Percentiles rank a stretch among this genome's conserved stretches.
These are phyloP conservation scores for Engystomops pustulosus DNA, from an alignment of 2,113 vertebrate genomes.

Conservation along the genomic window DNA sequence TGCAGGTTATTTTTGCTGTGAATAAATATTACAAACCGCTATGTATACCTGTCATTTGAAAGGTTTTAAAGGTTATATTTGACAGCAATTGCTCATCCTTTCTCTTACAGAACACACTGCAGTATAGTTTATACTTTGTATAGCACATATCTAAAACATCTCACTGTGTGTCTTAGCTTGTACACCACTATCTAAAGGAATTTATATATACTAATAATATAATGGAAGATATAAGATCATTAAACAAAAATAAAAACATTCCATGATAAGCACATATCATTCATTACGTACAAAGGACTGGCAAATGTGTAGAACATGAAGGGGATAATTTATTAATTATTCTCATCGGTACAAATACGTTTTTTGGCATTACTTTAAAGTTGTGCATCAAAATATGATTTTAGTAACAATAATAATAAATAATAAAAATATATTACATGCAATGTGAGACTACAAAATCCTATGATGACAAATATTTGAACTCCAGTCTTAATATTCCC, in stretches of 20 bases:
- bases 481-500: too few relatives aligned
- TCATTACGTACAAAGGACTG: too few relatives aligned
- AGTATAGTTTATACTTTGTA: conserved; percentile 7
- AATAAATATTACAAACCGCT: conserved; percentile 45
- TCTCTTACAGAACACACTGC: neutral
- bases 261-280: neutral
- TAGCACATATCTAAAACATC: neutral
- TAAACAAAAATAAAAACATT: too few relatives aligned
- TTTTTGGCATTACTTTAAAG: too few relatives aligned
- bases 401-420: too few relatives aligned
- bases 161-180: neutral
- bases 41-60: conserved; percentile 32
- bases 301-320: too few relatives aligned
- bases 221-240: neutral
- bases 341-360: too few relatives aligned
- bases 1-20: conserved; percentile 32
- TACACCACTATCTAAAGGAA: neutral
- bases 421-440: too few relatives aligned
- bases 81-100: conserved; percentile 30
- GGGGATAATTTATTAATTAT: too few relatives aligned
- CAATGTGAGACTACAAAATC: too few relatives aligned
- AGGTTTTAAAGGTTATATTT: conserved; percentile 32
- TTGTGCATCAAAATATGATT: too few relatives aligned
- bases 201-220: neutral
- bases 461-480: too few relatives aligned